Percentiles rank a stretch among this genome's conserved stretches.
phyloP scores from a whole-genome alignment of 2,888 invertebrate genomes.

The Hofmannophila pseudospretella region DNA sequence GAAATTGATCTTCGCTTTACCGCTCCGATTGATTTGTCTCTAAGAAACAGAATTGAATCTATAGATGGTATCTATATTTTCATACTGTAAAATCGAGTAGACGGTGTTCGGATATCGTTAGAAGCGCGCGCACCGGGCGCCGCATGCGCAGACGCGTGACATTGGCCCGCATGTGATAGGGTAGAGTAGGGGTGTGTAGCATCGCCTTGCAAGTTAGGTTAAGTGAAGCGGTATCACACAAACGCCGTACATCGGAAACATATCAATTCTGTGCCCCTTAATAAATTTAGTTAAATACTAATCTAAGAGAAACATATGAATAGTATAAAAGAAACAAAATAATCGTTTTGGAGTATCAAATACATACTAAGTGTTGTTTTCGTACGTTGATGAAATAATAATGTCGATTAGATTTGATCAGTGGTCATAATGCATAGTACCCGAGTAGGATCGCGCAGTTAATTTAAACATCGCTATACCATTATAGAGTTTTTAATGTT shows the following conservation, averaged over 20 bases:
- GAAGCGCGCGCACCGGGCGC: slow-evolving; percentile 21
- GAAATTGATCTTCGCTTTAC: slow-evolving; percentile 30
- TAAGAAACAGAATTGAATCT: slow-evolving; percentile 10
- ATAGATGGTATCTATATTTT: slow-evolving; percentile 42
- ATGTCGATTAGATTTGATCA: slow-evolving; percentile 50
- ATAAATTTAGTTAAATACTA: slow-evolving; percentile 76
- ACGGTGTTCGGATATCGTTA: slow-evolving; percentile 45
- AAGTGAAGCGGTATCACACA: slow-evolving; percentile 79
- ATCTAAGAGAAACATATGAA: slow-evolving; percentile 75
- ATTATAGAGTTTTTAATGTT: slow-evolving; percentile 43
- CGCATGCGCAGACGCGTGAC: slow-evolving; percentile 59
- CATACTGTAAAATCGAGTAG: slow-evolving; percentile 62
- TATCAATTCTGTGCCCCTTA: slow-evolving; percentile 89
- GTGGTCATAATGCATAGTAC: slow-evolving; percentile 44
- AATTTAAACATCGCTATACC: slow-evolving; percentile 34
- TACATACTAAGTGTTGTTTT: slow-evolving; percentile 74
- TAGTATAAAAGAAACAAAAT: slow-evolving; percentile 69
- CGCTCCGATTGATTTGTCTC: slow-evolving; percentile 25
- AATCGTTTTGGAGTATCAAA: slow-evolving; percentile 71
- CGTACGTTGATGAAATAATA: slow-evolving; percentile 48
- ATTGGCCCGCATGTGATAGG: slow-evolving; percentile 74
- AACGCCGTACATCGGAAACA: slow-evolving; percentile 86
- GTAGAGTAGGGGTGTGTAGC: slow-evolving; percentile 71
- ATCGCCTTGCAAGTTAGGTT: slow-evolving; percentile 76
- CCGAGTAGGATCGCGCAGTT: slow-evolving; percentile 68